Base-by-base conservation (phyloP, 2,797 vertebrate genomes). In the Salarias fasciatus region DNA sequence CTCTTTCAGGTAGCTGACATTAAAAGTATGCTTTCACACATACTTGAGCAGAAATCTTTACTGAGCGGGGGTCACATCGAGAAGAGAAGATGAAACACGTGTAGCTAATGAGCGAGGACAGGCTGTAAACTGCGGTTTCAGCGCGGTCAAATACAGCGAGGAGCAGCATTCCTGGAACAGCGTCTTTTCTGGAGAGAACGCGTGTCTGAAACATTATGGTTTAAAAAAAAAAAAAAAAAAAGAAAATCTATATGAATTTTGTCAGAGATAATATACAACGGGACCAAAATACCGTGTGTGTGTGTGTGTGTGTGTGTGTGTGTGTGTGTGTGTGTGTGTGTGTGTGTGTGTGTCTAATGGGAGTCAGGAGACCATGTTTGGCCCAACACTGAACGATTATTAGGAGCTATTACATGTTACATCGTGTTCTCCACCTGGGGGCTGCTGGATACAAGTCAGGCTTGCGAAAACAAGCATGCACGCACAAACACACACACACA, bases 351-450 rank as follows among this genome's bases (percentile, higher is more conserved):
- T 72, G 50, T 62, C 60, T 84, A 86, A 86, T 84, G 18, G 50
- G 51, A 82, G 64, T 86, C 84, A 82, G 77, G 69, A 86, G 79
- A 84, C 59, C 45, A 7, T 51, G 70, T 46, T 71, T 62, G 69
- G 69, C 80, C 72, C 15, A 66, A 76, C 54, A 11, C 69, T 56
- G 53, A 80, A 31, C 30, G 9, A 74, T 79, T 70, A 80, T 75
- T 61, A 64, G 64, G 61, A 53, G 52, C 57, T 72, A 68, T 59
- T 75, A 73, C 50, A 75, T 49, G 63, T 69, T 60, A 64, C 82
- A 83, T 60, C 1, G 43, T 74, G 70, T 79, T 83, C 53, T 63
- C 48, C 77, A 77, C 75, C 79, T 82, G 64, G 33, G 14, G 73
- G 75, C 69, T 62, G 54, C 58, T 62, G 59, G 51, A 64, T 12